Base-by-base conservation (phyloP, 2,113 vertebrate genomes). In the Noctilio leporinus region DNA sequence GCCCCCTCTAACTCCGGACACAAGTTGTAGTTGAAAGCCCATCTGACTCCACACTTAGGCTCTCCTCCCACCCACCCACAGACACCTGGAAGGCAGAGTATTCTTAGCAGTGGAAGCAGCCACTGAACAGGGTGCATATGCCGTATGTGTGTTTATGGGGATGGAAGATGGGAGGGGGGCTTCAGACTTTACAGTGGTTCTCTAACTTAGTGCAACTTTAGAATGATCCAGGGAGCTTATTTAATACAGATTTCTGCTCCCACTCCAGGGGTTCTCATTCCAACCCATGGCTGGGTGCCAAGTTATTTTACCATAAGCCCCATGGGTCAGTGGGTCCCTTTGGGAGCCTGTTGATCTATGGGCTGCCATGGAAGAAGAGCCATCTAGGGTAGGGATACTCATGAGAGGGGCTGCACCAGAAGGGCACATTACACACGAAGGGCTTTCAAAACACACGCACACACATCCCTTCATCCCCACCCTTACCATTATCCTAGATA, bases 381-480 rank as follows among this genome's bases (percentile, higher is more conserved):
- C 3, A 26, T 15, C 55, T 14, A 5, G 20, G 1, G 0, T 4
- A 80, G 35, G 40, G 53, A 14, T 28, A n/a, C 83, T 43, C 72
- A 4, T 4, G 17, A 17, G 11, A 67, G 30, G 16, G 73, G 35
- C 55, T 22, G 15, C 0, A 7, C 20, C n/a, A 24, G n/a, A 45
- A 87, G 30, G 28, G 15, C 11, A 10, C 4, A 4, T 35, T 43
- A 70, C 67, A 53, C 43, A 14, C 2, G 17, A 78, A 12, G 8
- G 43, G 40, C 28, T 95, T 49, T 59, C 80, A 83, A 93, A 89
- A 85, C 16, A 70, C 12, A 77, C 49, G 26, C 20, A 77, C 33
- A 55, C n/a, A 55, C n/a, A 53, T 35, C 26, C 49, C 28, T 9
- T 47, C 24, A 17, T 30, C 24, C 33, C 33, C 1, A 9, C 35